Conservation (phyloP, 2,113 vertebrate species). For the Phyllostomus hastatus region DNA sequence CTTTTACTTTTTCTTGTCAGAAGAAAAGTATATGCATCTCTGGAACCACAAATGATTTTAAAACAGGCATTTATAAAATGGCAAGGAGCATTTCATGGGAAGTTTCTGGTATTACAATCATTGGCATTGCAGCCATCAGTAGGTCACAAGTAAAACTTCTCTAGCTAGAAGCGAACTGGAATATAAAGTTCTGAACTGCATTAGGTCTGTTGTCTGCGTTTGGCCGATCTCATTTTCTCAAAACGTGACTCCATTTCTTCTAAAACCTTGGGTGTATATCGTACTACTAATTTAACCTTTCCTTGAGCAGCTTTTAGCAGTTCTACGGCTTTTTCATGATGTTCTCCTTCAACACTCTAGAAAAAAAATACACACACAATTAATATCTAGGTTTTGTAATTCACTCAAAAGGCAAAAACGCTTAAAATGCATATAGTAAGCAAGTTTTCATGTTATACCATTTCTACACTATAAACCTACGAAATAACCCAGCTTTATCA, state of each 20-base stretch:
- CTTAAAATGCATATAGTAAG: neutral
- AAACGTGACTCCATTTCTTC: slow-evolving; percentile 99
- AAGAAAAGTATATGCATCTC: slow-evolving; percentile 69
- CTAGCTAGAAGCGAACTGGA: slow-evolving; percentile 64
- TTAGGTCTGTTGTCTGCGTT: slow-evolving; percentile 97
- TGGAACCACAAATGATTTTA: slow-evolving; percentile 69
- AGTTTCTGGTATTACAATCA: slow-evolving; percentile 46
- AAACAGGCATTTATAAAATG: slow-evolving; percentile 55
- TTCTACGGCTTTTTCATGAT: slow-evolving; percentile 97
- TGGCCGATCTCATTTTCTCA: slow-evolving; percentile 99
- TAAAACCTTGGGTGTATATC: slow-evolving; percentile 96
- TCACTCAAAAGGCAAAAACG: neutral
- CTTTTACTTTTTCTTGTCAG: slow-evolving; percentile 68
- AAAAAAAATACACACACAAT: slow-evolving; percentile 40
- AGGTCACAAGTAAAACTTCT: slow-evolving; percentile 73
- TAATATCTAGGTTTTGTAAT: slow-evolving; percentile 14
- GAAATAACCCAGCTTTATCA: neutral
- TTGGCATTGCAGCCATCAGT: slow-evolving; percentile 53
- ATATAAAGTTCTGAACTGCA: slow-evolving; percentile 55
- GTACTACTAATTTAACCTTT: slow-evolving; percentile 95
- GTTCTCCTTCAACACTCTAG: slow-evolving; percentile 97
- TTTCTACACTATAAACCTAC: neutral
- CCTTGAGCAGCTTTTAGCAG: slow-evolving; percentile 97
- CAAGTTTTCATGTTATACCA: neutral
- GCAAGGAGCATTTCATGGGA: slow-evolving; percentile 52